Conservation (phyloP, 2,113 vertebrate genomes). For the Bambusicola thoracicus region DNA sequence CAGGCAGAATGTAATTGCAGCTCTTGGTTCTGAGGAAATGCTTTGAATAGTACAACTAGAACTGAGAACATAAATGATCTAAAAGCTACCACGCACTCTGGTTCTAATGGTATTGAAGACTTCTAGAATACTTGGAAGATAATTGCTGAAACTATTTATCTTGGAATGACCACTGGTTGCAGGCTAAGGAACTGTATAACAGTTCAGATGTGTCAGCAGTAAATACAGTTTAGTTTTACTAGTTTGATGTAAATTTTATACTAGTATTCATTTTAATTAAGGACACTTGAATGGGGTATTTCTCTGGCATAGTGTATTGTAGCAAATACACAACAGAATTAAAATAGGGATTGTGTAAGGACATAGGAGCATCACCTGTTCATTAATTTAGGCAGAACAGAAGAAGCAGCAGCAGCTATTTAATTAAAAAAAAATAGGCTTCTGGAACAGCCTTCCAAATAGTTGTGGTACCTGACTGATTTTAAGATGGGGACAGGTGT, state of each 20-base stretch:
- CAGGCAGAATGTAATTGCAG: neutral
- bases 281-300: neutral
- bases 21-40: neutral
- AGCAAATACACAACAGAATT: neutral
- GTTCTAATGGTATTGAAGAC: neutral
- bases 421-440: neutral
- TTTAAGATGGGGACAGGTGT: neutral
- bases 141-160: neutral
- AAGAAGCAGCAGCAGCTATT: neutral
- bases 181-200: neutral
- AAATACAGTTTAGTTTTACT: neutral
- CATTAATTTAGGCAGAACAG: neutral
- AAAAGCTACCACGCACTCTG: neutral
- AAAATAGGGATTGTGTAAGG: neutral
- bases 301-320: neutral
- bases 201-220: neutral
- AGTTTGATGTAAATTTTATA: neutral
- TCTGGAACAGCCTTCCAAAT: neutral
- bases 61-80: neutral
- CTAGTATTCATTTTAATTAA: neutral
- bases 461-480: neutral
- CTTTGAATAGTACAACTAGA: neutral
- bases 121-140: neutral
- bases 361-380: neutral
- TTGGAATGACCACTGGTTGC: neutral